Base-by-base conservation (phyloP, 2,797 vertebrate species). In the Threskiornis aethiopicus region DNA sequence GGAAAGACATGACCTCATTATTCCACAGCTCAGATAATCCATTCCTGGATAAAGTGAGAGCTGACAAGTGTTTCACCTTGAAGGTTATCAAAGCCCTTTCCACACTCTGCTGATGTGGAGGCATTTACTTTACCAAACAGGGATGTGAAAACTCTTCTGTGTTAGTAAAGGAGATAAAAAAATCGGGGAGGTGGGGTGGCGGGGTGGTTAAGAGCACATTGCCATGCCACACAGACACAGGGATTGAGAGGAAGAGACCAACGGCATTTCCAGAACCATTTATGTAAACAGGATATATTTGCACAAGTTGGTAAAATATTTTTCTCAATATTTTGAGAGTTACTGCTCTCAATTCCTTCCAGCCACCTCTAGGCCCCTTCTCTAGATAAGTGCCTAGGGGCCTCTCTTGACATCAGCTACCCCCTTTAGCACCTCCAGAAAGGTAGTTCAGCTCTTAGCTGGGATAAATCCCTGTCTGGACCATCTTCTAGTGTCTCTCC, bases 1-100 rank as follows among this genome's bases (percentile, higher is more conserved):
- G 95, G 83, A 90, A 95, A 95, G 94, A 94, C 92, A 83, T 86
- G 94, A 97, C 94, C 92, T 94, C 96, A 95, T 94, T 96, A 94
- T 92, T 96, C 91, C 95, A 89, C 87, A 96, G 92, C 84, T 81
- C 91, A 92, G 95, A 95, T 96, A 96, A 96, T 95, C 94, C 25
- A 1, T 84, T 89, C 72, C 89, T 85, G 95, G 84, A 93, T 96
- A 92, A 96, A 94, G 94, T 78, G 87, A 95, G 96, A 94, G 87
- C 72, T 96, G 96, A 94, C 89, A 93, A 97, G 95, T 81, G 87
- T 65, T 96, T 93, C 87, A 96, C 93, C 94, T 96, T 86, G 76
- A 86, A 88, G 54, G 15, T 94, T 97, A 96, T 94, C 97, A 91
- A 83, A 95, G 93, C 65, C 79, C 87, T 95, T 90, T 97, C 95